Percentiles rank a stretch among this genome's conserved stretches.
Evolutionary conservation across 2,888 invertebrate genomes (phyloP).

Genomic region (Cosmia trapezina): DNA sequence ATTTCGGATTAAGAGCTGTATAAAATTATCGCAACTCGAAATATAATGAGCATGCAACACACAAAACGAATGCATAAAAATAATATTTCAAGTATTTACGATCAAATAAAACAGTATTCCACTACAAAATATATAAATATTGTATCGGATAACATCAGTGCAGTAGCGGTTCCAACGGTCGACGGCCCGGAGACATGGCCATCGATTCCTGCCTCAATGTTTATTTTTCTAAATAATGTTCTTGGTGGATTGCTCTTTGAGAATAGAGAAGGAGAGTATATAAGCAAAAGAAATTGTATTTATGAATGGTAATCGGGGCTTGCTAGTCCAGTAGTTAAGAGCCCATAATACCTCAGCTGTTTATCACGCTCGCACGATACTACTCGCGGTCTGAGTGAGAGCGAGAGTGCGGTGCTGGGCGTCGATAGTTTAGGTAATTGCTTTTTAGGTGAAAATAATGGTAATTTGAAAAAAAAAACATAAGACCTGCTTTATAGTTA

Average conservation of each 20-base stretch:
- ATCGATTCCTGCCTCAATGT: slow-evolving; percentile 46
- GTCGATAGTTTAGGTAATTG: too few species aligned
- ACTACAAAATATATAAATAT: slow-evolving; percentile 31
- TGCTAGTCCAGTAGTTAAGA: background rate
- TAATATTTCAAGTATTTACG: slow-evolving; percentile 36
- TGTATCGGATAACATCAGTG: slow-evolving; percentile 42
- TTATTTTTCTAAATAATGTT: slow-evolving; percentile 29
- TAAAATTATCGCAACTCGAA: slow-evolving; percentile 20
- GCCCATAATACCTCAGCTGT: too few species aligned
- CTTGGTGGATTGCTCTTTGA: slow-evolving; percentile 17
- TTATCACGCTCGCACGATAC: too few species aligned
- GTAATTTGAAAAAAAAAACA: too few species aligned
- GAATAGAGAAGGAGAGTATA: background rate
- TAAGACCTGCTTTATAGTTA: too few species aligned
- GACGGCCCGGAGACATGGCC: slow-evolving; percentile 39
- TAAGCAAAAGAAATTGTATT: background rate
- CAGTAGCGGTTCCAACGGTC: slow-evolving; percentile 36
- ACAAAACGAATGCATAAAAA: slow-evolving; percentile 9
- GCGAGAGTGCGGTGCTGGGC: too few species aligned
- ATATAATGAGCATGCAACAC: background rate
- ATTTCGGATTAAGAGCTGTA: background rate
- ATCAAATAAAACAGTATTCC: slow-evolving; percentile 35
- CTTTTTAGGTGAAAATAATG: too few species aligned
- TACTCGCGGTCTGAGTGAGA: too few species aligned
- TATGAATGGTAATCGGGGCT: background rate